Evolutionary conservation across 2,888 invertebrate genomes (phyloP), one percentile per base, ranked within the genome.

Genomic region (Diarsia brunnea): DNA sequence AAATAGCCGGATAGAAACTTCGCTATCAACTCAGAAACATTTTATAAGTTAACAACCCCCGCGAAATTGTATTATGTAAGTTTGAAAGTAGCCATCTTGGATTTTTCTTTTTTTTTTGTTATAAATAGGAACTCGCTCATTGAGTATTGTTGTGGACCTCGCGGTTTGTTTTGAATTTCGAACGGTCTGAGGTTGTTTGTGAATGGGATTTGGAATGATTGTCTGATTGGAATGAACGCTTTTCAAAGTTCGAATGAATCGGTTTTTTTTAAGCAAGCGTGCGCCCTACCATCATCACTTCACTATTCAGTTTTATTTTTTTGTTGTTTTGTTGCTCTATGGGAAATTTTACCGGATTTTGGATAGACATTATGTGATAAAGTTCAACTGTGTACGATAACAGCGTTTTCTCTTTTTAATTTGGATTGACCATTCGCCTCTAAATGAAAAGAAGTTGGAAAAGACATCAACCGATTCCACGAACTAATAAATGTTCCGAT

Each of bases 1-100:
- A 88, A 84, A 87, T 84, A 72, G 79, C 86, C 80, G 81, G 84
- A 75, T 85, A 78, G 55, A 78, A 87, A 87, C 84, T 87, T 87
- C 61, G 70, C 82, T 78, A 85, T 82, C 75, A 87, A 84, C 78
- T 80, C 79, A 55, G 82, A 85, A 84, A 87, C 86, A 87, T 87
- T 87, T 85, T 82, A 87, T 73, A 87, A 88, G 76, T 82, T 82
- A 82, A 81, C 87, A 81, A 79, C 85, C 79, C 78, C 65, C 65
- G 75, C 66, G 78, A 87, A 87, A 88, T 88, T 83, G 82, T 85
- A 74, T 87, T 83, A 87, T 77, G 81, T 43, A 68, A 85, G 77
- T 84, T 88, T 69, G 24, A 72, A 80, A 82, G 85, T 77, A 78
- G 87, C 80, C 75, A 84, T 84, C 73, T 82, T 86, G 78, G 8